Percentiles rank a stretch among this genome's conserved stretches.
Conservation (phyloP, 1,140 invertebrate genomes). For the Caenorhabditis inopinata region DNA sequence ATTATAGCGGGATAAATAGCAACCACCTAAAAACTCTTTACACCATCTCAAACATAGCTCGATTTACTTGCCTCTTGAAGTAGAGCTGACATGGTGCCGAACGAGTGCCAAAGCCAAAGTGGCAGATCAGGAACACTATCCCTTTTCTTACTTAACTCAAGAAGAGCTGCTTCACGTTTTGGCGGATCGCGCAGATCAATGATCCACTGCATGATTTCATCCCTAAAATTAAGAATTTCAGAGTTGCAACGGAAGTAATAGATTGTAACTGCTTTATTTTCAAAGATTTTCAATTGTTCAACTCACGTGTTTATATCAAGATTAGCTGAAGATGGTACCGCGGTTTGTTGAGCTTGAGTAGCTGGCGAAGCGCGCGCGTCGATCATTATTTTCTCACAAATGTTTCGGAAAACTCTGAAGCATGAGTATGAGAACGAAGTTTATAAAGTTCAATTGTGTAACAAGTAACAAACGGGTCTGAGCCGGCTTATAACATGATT, state of each 20-base stretch:
- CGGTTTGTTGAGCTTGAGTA: constrained; percentile 35
- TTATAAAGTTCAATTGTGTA: too few species aligned
- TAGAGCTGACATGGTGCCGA: constrained; percentile 91
- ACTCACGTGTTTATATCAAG: constrained; percentile 28
- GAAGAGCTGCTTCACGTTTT: constrained; percentile 88
- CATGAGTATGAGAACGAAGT: too few species aligned
- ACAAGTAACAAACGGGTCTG: too few species aligned
- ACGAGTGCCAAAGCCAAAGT: constrained; percentile 97
- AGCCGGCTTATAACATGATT: too few species aligned
- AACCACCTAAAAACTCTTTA: constrained; percentile 70
- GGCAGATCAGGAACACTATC: constrained; percentile 93
- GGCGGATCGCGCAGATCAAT: constrained; percentile 89
- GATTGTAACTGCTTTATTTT: too few species aligned
- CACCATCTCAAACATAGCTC: too few species aligned
- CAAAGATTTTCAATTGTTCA: neutral
- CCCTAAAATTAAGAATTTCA: constrained; percentile 67
- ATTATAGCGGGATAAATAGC: constrained; percentile 97
- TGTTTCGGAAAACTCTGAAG: too few species aligned
- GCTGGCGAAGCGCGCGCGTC: constrained; percentile 41
- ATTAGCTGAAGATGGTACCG: constrained; percentile 32
- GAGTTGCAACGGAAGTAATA: too few species aligned
- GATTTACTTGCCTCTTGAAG: constrained; percentile 73
- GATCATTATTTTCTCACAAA: neutral
- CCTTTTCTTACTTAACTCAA: constrained; percentile 94
- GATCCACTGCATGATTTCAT: constrained; percentile 90